These are phyloP conservation scores for Latrodectus hesperus DNA, from an alignment of 2,888 invertebrate species.

Conservation along the genomic window DNA sequence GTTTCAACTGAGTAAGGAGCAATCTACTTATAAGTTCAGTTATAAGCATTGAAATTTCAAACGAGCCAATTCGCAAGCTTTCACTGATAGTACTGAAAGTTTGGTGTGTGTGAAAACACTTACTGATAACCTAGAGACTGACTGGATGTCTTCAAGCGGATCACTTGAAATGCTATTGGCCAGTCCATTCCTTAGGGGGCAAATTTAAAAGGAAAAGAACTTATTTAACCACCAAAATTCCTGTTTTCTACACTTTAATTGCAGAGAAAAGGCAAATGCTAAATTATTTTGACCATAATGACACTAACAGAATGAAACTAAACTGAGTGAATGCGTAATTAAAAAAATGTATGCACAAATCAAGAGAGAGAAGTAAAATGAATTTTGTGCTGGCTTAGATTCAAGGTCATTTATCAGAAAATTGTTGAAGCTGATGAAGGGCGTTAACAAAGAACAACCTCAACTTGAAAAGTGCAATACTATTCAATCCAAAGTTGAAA, in stretches of 20 bases:
- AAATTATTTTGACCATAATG: not conserved
- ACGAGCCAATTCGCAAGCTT: constrained; percentile 1
- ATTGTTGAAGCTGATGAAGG: constrained; percentile 6
- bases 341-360: constrained; percentile 4
- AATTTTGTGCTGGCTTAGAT: constrained; percentile 8
- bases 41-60: constrained; percentile 7
- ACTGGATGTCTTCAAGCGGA: constrained; percentile 11
- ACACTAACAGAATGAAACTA: constrained; percentile 4
- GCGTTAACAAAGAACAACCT: not conserved
- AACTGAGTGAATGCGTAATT: constrained; percentile 20
- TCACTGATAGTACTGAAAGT: not conserved
- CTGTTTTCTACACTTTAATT: not conserved
- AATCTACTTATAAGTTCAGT: constrained; percentile 1
- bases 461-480: constrained; percentile 15
- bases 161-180: not conserved
- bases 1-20: not conserved
- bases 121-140: constrained; percentile 22
- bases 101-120: not conserved
- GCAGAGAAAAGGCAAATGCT: constrained; percentile 10
- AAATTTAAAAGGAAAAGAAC: constrained; percentile 9
- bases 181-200: constrained; percentile 7
- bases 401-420: not conserved
- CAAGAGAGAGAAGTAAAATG: constrained; percentile 9
- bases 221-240: constrained; percentile 18
- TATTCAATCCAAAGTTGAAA: not conserved